Conservation (phyloP, 2,113 vertebrate genomes). For the Microtus oregoni region DNA sequence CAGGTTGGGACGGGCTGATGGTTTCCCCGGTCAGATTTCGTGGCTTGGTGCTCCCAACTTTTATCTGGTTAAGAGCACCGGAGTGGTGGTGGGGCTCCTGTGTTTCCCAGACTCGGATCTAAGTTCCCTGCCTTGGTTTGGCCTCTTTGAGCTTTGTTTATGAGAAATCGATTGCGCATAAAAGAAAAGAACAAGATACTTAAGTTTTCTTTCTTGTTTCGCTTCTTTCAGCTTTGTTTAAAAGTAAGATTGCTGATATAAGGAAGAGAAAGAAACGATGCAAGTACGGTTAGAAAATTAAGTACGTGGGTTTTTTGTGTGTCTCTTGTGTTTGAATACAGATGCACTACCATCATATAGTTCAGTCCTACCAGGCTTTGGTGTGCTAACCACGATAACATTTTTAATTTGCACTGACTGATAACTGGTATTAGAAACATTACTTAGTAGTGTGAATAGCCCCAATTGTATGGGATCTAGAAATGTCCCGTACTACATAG, state of each 20-base stretch:
- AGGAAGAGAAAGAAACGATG: constrained; percentile 22
- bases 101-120: not conserved
- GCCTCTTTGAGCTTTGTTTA: not conserved
- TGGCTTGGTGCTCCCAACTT: not conserved
- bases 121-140: not conserved
- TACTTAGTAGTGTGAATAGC: constrained; percentile 10
- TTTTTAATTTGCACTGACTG: not conserved
- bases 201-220: not conserved
- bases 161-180: not conserved
- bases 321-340: not conserved
- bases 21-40: not conserved
- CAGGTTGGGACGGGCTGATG: not conserved
- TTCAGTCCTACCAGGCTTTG: not conserved
- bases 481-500: not conserved
- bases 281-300: constrained; percentile 13
- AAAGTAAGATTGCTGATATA: not conserved
- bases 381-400: not conserved
- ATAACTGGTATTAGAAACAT: not conserved
- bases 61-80: not conserved
- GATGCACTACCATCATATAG: not conserved
- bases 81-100: not conserved
- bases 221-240: not conserved
- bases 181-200: not conserved
- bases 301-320: not conserved
- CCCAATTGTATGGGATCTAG: not conserved